These are phyloP conservation scores for Nematopogon swammerdamellus DNA, from an alignment of 2,888 invertebrate species.

Conservation along the genomic window DNA sequence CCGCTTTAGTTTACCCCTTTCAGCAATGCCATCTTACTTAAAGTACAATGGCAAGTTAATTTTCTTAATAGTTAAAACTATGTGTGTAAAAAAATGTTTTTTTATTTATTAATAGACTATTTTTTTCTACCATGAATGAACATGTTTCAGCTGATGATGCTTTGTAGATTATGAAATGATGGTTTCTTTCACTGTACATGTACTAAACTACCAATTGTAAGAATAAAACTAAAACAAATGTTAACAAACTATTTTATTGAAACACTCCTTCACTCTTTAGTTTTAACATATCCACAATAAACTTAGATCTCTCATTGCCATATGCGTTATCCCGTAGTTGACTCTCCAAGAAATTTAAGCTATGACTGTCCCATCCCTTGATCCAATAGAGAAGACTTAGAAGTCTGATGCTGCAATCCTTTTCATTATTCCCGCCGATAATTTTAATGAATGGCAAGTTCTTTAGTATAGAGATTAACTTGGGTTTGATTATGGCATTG, in stretches of 20 bases:
- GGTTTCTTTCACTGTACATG: too few relatives aligned
- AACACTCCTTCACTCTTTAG: conserved; percentile 24
- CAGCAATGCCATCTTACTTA: too few relatives aligned
- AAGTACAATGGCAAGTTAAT: too few relatives aligned
- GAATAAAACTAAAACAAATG: too few relatives aligned
- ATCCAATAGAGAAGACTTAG: conserved; percentile 55
- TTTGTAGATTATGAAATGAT: too few relatives aligned
- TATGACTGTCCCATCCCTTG: conserved; percentile 35
- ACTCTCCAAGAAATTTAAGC: conserved; percentile 35
- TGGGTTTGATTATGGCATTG: conserved; percentile 38
- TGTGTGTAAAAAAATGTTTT: too few relatives aligned
- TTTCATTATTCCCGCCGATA: conserved; percentile 31
- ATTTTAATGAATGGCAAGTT: conserved; percentile 36
- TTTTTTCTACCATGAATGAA: too few relatives aligned
- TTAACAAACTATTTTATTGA: neutral
- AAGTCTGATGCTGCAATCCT: conserved; percentile 44
- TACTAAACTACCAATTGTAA: too few relatives aligned
- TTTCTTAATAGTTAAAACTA: too few relatives aligned
- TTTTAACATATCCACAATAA: conserved; percentile 36
- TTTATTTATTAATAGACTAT: too few relatives aligned
- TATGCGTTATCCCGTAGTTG: conserved; percentile 33
- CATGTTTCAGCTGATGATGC: too few relatives aligned
- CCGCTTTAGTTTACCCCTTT: too few relatives aligned
- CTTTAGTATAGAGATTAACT: conserved; percentile 38
- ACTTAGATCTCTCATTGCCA: conserved; percentile 30